These are phyloP conservation scores for Megastigmus dorsalis DNA, from an alignment of 2,888 invertebrate species.

Conservation along the genomic window DNA sequence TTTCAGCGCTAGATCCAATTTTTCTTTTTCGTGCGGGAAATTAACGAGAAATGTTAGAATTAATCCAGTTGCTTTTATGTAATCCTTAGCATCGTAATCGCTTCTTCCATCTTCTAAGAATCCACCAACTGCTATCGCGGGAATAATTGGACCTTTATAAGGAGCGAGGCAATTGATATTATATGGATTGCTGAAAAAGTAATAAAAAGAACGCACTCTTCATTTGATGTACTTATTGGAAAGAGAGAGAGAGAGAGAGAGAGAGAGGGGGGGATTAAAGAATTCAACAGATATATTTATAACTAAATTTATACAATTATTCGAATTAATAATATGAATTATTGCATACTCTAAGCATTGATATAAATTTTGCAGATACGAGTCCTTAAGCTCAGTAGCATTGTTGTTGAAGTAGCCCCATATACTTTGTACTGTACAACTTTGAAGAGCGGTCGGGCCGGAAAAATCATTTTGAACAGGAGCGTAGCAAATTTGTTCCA, in stretches of 20 bases:
- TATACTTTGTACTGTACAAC: slow-evolving; percentile 89
- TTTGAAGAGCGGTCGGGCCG: slow-evolving; percentile 75
- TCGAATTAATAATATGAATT: not conserved
- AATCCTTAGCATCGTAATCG: slow-evolving; percentile 76
- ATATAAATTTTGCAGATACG: slow-evolving; percentile 72
- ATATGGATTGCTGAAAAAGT: slow-evolving; percentile 76
- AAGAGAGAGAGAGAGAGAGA: no score
- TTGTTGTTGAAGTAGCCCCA: slow-evolving; percentile 86
- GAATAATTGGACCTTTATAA: slow-evolving; percentile 92
- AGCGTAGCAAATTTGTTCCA: slow-evolving; percentile 87
- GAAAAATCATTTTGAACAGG: slow-evolving; percentile 84
- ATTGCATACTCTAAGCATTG: slow-evolving; percentile 73
- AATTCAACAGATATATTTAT: no score
- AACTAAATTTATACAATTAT: no score
- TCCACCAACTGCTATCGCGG: slow-evolving; percentile 91
- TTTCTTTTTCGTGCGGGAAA: slow-evolving; percentile 80
- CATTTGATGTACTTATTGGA: not conserved
- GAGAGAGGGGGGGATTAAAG: no score
- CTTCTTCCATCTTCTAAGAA: slow-evolving; percentile 76
- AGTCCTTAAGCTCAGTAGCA: slow-evolving; percentile 76
- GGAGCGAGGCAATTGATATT: slow-evolving; percentile 83
- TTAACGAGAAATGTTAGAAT: slow-evolving; percentile 86
- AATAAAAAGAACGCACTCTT: not conserved
- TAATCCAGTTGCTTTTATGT: slow-evolving; percentile 80
- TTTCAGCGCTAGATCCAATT: slow-evolving; percentile 78